A percentile compares a stretch with the other conserved stretches of the same genome.
These are phyloP conservation scores for Spilosoma lubricipeda DNA, from an alignment of 2,888 invertebrate species.

Conservation along the genomic window DNA sequence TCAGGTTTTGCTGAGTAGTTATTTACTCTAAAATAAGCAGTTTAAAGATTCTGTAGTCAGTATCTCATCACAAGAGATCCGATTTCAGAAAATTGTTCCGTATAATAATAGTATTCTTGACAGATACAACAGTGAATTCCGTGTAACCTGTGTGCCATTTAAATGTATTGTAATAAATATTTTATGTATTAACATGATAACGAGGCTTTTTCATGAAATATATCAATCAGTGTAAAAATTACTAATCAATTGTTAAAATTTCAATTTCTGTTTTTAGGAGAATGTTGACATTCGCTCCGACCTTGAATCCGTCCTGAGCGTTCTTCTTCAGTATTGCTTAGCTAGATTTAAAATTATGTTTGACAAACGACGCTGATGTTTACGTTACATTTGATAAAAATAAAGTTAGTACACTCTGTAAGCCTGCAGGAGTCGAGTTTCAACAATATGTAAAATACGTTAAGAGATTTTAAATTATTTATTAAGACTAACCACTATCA, in stretches of 20 bases:
- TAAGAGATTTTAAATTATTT: slow-evolving; percentile 37
- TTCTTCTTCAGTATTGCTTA: not conserved
- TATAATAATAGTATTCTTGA: not conserved
- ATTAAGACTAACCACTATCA: slow-evolving; percentile 53
- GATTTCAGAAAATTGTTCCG: not conserved
- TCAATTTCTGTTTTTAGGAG: not conserved
- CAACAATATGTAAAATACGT: not conserved
- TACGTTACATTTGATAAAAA: not conserved
- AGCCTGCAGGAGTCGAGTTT: not conserved
- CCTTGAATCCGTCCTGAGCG: not conserved
- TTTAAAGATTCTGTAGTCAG: not conserved
- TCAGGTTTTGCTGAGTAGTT: too few relatives aligned
- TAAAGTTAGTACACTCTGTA: not conserved
- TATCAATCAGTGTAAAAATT: not conserved
- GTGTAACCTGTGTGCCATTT: not conserved
- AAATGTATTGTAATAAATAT: not conserved
- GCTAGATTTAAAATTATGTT: not conserved
- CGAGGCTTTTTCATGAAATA: too few relatives aligned
- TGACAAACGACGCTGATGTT: not conserved
- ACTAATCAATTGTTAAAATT: not conserved
- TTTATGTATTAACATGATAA: too few relatives aligned
- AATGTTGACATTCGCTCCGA: not conserved
- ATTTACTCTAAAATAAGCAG: too few relatives aligned
- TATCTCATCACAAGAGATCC: not conserved
- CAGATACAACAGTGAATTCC: not conserved